These are phyloP conservation scores for Heterodera filipjevi DNA, from an alignment of 2,888 invertebrate species.

Conservation along the genomic window DNA sequence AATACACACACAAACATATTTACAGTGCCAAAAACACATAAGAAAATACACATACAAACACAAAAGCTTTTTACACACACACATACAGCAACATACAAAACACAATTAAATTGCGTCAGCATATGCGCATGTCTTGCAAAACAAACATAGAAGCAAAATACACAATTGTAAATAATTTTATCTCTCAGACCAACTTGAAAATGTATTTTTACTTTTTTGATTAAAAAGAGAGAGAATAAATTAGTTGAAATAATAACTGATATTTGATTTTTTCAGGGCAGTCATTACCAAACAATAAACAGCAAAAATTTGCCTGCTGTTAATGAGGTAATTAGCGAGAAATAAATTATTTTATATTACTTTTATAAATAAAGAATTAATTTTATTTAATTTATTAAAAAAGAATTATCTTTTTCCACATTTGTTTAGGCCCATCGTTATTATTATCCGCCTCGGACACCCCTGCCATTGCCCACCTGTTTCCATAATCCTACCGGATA, in stretches of 20 bases:
- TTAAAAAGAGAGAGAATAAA: slow-evolving; percentile 8
- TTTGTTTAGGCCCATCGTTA: slow-evolving; percentile 39
- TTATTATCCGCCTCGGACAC: slow-evolving; percentile 48
- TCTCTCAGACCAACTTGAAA: too few species aligned
- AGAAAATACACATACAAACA: too few species aligned
- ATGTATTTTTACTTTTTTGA: too few species aligned
- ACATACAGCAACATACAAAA: too few species aligned
- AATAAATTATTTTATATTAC: neutral
- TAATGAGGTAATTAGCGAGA: neutral
- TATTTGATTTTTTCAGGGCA: neutral
- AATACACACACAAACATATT: too few species aligned
- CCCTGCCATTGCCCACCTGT: slow-evolving; percentile 44
- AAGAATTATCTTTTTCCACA: neutral
- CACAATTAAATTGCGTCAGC: too few species aligned
- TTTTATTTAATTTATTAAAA: neutral
- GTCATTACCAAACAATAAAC: neutral
- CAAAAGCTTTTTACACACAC: too few species aligned
- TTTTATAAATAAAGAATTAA: too few species aligned
- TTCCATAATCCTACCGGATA: slow-evolving; percentile 51
- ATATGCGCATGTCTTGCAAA: too few species aligned
- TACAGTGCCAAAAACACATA: too few species aligned
- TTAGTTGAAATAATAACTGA: neutral
- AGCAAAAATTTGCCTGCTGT: slow-evolving; percentile 1
- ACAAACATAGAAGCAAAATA: too few species aligned
- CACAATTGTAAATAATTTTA: too few species aligned